phyloP scores from a whole-genome alignment of 1,140 invertebrate genomes.

The Trichoplusia ni region DNA sequence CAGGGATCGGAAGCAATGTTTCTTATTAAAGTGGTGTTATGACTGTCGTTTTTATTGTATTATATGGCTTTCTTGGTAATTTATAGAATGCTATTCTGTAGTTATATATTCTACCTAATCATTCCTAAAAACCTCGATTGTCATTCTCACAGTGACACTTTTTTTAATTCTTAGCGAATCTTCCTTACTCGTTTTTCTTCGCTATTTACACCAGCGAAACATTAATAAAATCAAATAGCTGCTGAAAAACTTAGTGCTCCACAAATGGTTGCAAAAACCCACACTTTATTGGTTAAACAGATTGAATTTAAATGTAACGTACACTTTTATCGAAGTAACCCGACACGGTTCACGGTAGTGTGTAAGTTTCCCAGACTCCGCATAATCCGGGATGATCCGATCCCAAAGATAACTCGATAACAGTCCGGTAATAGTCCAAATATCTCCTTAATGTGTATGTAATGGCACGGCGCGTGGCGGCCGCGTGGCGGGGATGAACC shows the following conservation, averaged over 20 bases:
- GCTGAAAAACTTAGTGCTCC: no score
- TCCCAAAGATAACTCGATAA: constrained; percentile 71
- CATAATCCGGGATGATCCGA: constrained; percentile 62
- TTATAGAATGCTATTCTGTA: constrained; percentile 8
- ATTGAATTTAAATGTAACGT: background rate
- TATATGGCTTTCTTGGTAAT: constrained; percentile 44
- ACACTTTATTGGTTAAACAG: background rate
- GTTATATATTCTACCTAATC: constrained; percentile 17
- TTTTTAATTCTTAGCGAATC: no score
- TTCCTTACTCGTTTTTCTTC: no score
- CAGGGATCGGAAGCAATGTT: constrained; percentile 74
- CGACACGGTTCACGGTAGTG: background rate
- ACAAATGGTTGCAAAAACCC: no score
- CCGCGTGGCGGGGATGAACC: constrained; percentile 52
- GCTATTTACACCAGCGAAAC: no score
- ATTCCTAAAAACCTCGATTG: background rate
- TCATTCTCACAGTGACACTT: no score
- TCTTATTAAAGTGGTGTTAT: constrained; percentile 78
- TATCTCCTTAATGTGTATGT: constrained; percentile 70
- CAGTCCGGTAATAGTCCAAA: constrained; percentile 65
- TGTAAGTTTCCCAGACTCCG: constrained; percentile 55
- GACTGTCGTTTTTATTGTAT: constrained; percentile 67
- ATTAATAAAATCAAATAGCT: no score
- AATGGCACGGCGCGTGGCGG: constrained; percentile 66
- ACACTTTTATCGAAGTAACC: background rate